phyloP scores from a whole-genome alignment of 1,140 invertebrate genomes.

The Apolygus lucorum region DNA sequence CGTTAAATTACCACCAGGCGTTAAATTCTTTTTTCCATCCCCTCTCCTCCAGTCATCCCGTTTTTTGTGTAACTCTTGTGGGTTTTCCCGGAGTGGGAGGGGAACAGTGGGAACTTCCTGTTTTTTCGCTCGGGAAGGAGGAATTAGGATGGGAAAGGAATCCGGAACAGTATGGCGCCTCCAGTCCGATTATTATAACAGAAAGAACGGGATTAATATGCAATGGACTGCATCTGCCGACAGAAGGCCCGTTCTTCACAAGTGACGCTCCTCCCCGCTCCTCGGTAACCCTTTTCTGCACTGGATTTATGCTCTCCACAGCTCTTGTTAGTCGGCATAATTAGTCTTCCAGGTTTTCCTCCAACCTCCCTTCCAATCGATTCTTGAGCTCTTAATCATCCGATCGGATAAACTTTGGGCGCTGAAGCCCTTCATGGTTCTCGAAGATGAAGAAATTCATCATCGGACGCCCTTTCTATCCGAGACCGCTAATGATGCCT shows the following conservation, averaged over 20 bases:
- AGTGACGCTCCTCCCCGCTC: background rate
- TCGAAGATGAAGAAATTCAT: too few relatives aligned
- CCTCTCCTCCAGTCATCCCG: background rate
- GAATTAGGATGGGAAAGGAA: background rate
- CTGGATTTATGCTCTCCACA: background rate
- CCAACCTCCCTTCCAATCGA: background rate
- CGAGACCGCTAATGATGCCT: too few relatives aligned
- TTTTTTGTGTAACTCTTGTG: background rate
- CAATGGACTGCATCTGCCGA: background rate
- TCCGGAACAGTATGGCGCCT: background rate
- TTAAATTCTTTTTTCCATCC: background rate
- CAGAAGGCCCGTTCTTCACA: background rate
- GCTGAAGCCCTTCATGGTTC: too few relatives aligned
- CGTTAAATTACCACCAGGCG: slow-evolving; percentile 10
- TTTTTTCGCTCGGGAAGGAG: background rate
- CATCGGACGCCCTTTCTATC: too few relatives aligned
- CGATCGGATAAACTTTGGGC: too few relatives aligned
- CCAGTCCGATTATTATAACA: background rate
- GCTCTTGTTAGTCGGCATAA: background rate
- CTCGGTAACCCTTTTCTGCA: background rate
- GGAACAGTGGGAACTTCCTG: too few relatives aligned
- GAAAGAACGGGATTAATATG: background rate
- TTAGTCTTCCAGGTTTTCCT: background rate
- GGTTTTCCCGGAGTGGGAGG: background rate
- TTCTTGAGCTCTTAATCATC: background rate